Conservation (phyloP, 2,888 invertebrate genomes). For the Mesodorylaimus sp. region DNA sequence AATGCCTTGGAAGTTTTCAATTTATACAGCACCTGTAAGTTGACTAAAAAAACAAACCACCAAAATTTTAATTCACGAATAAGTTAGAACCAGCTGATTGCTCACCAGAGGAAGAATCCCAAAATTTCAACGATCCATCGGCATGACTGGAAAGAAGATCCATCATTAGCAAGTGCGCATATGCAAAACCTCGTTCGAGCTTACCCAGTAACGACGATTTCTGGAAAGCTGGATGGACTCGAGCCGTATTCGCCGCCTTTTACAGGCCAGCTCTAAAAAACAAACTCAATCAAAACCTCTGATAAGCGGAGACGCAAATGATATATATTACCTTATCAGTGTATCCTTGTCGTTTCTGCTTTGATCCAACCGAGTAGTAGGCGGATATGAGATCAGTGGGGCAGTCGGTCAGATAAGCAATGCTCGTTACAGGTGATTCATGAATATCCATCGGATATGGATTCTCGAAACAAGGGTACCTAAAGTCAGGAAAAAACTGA, state of each 20-base stretch:
- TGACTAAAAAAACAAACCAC: slow-evolving; percentile 40
- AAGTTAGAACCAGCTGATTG: neutral
- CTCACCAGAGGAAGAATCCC: slow-evolving; percentile 65
- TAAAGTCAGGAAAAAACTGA: slow-evolving; percentile 17
- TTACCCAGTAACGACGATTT: slow-evolving; percentile 92
- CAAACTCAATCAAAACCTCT: too few relatives aligned
- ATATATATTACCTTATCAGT: slow-evolving; percentile 20
- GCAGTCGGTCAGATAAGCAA: slow-evolving; percentile 90
- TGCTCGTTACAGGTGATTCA: slow-evolving; percentile 92
- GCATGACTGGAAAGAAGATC: slow-evolving; percentile 53
- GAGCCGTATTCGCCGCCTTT: slow-evolving; percentile 90
- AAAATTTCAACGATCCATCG: slow-evolving; percentile 94
- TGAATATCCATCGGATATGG: slow-evolving; percentile 99
- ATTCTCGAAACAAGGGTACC: slow-evolving; percentile 93
- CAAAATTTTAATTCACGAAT: neutral
- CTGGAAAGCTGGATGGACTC: slow-evolving; percentile 85
- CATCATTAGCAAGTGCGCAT: slow-evolving; percentile 2
- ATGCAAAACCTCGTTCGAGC: slow-evolving; percentile 4
- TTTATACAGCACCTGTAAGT: slow-evolving; percentile 87
- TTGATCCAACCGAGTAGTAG: slow-evolving; percentile 72
- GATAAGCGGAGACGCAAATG: too few relatives aligned
- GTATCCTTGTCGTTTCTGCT: slow-evolving; percentile 43
- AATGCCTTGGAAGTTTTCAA: slow-evolving; percentile 83
- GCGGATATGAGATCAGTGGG: slow-evolving; percentile 93
- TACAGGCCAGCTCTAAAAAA: slow-evolving; percentile 65